Evolutionary conservation across 2,888 invertebrate genomes (phyloP), one percentile per base, ranked within the genome.

Genomic region (Protonemura montana): DNA sequence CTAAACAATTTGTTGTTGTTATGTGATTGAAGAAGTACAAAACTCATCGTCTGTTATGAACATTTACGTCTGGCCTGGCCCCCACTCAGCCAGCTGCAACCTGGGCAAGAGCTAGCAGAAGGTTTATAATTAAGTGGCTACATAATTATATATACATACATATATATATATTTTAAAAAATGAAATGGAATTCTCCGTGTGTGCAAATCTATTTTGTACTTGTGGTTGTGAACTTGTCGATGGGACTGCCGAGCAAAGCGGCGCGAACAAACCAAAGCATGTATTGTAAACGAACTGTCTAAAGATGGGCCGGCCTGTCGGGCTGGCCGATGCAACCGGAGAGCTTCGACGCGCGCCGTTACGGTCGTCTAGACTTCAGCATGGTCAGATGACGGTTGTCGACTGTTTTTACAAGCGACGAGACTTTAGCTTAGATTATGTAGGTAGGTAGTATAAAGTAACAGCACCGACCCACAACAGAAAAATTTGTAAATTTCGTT

Each of bases 201-300:
- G 88, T 88, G 88, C 88, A 88, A 87, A 87, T 88, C 87, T 85
- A 82, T 88, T 87, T 87, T 87, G 86, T 86, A 87, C 87, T 87
- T 30, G 87, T 87, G 86, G 88, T 88, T 88, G 88, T 88, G 88
- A 87, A 86, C 86, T 87, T 21, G 85, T 85, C 86, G 87, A 86
- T 59, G 59, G 5, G 59, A 59, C 59, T 59, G 59, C 13, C 59
- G 59, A 59, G 59, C 59, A 21, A 21, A 21, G 59, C 59, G 21
- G 59, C 59, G 59, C 59, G 85, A 42, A 86, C 86, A 87, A 88
- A 88, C 88, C 88, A 88, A 88, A 88, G 88, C 87, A 88, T 86
- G 86, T 87, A 87, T 88, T 87, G 87, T 59, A 59, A 59, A 59
- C 21, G 59, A 59, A 59, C 59, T 21, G 59, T 59, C 16, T 59